Conservation (phyloP, 2,797 vertebrate species). For the Tenualosa ilisha region DNA sequence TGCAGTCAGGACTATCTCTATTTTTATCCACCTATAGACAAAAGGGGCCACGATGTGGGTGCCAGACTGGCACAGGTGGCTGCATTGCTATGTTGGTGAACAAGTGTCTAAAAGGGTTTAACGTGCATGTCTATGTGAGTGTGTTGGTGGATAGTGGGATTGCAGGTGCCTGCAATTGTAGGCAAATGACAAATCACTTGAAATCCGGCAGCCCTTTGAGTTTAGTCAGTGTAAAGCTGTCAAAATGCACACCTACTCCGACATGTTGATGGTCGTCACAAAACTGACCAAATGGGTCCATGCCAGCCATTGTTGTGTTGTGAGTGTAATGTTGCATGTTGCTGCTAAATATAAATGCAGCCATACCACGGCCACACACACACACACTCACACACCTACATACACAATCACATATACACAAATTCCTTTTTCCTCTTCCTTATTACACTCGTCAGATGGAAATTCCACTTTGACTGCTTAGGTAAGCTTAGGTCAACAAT, state of each 20-base stretch:
- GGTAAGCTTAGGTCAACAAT: neutral
- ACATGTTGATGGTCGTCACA: neutral
- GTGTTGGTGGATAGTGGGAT: neutral
- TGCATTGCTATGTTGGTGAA: neutral
- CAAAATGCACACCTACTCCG: neutral
- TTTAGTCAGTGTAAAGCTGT: neutral
- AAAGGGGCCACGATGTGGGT: neutral
- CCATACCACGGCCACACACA: neutral
- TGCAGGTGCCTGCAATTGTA: neutral
- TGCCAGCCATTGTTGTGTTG: neutral
- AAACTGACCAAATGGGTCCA: neutral
- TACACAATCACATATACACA: neutral
- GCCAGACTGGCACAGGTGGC: neutral
- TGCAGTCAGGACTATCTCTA: neutral
- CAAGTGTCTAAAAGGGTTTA: conserved; percentile 1
- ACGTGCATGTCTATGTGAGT: neutral
- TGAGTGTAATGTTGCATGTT: neutral
- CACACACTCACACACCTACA: neutral
- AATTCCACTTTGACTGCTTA: neutral
- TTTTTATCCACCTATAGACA: neutral
- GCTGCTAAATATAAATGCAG: too few species aligned
- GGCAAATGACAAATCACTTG: neutral
- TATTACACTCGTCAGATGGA: neutral
- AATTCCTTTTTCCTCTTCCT: neutral
- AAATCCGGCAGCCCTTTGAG: neutral